These are phyloP conservation scores for Dynastes maya DNA, from an alignment of 2,888 invertebrate genomes.

Conservation along the genomic window DNA sequence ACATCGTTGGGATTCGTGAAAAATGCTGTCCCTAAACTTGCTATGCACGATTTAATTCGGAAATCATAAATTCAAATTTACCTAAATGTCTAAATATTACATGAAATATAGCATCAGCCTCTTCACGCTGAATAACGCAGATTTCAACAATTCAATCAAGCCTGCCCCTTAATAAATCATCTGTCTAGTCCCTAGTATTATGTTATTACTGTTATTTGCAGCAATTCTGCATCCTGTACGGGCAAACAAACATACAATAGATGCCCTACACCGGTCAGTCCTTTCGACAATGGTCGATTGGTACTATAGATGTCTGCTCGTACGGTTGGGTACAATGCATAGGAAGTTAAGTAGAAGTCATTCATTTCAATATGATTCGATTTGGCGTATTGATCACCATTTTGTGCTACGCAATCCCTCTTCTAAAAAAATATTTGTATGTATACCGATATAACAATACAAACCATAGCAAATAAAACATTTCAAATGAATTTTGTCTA, in stretches of 20 bases:
- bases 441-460: too few relatives aligned
- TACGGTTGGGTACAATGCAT: constrained; percentile 55
- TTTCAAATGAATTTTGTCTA: too few relatives aligned
- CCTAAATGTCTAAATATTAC: constrained; percentile 59
- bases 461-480: too few relatives aligned
- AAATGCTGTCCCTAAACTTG: background rate
- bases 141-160: constrained; percentile 58
- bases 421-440: constrained; percentile 3
- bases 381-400: constrained; percentile 48
- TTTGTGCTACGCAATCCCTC: constrained; percentile 12
- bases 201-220: constrained; percentile 68
- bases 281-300: constrained; percentile 57
- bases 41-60: constrained; percentile 32
- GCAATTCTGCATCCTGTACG: constrained; percentile 67
- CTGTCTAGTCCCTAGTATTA: constrained; percentile 65
- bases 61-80: constrained; percentile 57
- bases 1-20: background rate
- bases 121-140: constrained; percentile 55
- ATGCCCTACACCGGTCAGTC: constrained; percentile 66
- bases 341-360: constrained; percentile 59
- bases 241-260: constrained; percentile 64
- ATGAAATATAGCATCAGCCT: constrained; percentile 52
- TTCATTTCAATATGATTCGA: constrained; percentile 52
- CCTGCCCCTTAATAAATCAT: constrained; percentile 67
- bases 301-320: constrained; percentile 57